Percentiles rank a stretch among this genome's conserved stretches.
Evolutionary conservation across 2,888 invertebrate species (phyloP).

Genomic region (Tanaodytes sp.): DNA sequence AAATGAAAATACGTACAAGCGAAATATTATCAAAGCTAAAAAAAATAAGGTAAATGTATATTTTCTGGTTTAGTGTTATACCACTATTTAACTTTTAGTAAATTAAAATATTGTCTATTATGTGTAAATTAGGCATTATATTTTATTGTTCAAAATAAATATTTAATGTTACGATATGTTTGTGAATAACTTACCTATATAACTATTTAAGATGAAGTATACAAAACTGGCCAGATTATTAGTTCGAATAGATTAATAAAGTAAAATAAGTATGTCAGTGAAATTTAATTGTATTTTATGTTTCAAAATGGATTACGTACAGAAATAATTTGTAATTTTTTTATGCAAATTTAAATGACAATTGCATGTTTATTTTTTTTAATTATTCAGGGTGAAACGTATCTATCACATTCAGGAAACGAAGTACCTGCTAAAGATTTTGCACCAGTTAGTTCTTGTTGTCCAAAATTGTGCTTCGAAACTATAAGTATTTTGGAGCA

Average conservation of each 20-base stretch:
- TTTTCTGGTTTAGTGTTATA: too few species aligned
- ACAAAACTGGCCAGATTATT: too few species aligned
- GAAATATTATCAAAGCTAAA: slow-evolving; percentile 6
- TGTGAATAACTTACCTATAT: too few species aligned
- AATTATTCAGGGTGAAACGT: slow-evolving; percentile 16
- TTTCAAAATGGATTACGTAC: neutral
- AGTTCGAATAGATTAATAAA: too few species aligned
- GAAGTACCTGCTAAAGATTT: slow-evolving; percentile 20
- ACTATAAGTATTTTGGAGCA: slow-evolving; percentile 19
- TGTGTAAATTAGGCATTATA: neutral
- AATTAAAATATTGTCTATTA: neutral
- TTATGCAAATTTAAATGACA: neutral
- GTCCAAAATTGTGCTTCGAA: slow-evolving; percentile 27
- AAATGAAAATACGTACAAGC: slow-evolving; percentile 10
- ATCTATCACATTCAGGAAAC: slow-evolving; percentile 20
- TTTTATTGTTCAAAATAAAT: too few species aligned
- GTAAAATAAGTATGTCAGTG: too few species aligned
- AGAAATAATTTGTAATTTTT: too few species aligned
- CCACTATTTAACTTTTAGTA: neutral
- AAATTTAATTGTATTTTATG: too few species aligned
- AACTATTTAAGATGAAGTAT: too few species aligned
- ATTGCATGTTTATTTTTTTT: neutral
- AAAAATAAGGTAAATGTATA: slow-evolving; percentile 5
- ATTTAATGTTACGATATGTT: too few species aligned
- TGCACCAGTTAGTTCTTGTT: slow-evolving; percentile 17